These are phyloP conservation scores for Drosophila acutilabella DNA, from an alignment of 2,888 invertebrate species.

Conservation along the genomic window DNA sequence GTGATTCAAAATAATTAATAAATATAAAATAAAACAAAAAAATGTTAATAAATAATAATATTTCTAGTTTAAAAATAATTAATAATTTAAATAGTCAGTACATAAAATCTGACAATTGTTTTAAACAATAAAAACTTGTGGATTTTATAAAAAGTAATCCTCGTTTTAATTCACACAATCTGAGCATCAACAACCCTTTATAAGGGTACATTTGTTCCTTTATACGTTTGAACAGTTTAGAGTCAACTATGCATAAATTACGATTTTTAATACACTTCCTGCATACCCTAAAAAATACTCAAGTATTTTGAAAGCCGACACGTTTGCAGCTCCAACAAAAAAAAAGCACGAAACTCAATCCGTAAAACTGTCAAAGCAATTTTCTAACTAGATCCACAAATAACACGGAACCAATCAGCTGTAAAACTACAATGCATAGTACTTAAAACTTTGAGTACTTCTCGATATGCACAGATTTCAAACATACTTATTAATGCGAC, in stretches of 20 bases:
- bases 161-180: too few species aligned
- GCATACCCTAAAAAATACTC: neutral
- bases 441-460: slow-evolving; percentile 26
- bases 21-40: neutral
- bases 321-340: slow-evolving; percentile 1
- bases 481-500: slow-evolving; percentile 33
- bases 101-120: too few species aligned
- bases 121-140: too few species aligned
- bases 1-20: slow-evolving; percentile 7
- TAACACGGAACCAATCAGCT: slow-evolving; percentile 60
- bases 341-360: slow-evolving; percentile 7
- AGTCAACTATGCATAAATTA: neutral
- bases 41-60: neutral
- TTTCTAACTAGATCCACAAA: slow-evolving; percentile 30
- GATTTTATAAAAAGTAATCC: neutral
- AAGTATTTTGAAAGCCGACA: neutral
- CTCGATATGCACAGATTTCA: slow-evolving; percentile 51
- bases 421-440: slow-evolving; percentile 46
- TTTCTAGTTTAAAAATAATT: too few species aligned
- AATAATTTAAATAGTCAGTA: neutral
- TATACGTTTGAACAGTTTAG: too few species aligned
- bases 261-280: neutral
- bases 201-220: neutral
- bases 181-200: neutral
- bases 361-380: slow-evolving; percentile 18